Evolutionary conservation across 1,140 invertebrate species (phyloP), one percentile per base, ranked within the genome.

Genomic region (Tribolium castaneum): DNA sequence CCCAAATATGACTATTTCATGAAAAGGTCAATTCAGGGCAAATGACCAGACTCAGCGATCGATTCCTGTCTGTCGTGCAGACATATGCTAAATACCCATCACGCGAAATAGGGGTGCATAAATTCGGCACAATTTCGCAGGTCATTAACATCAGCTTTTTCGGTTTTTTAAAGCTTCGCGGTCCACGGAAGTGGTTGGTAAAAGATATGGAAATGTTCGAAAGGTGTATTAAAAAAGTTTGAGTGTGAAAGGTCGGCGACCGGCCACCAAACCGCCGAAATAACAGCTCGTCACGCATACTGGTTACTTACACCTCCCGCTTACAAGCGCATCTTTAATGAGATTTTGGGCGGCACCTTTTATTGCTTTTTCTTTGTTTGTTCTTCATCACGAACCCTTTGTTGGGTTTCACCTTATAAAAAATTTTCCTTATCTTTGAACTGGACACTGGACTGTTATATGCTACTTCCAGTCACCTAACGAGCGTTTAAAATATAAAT

Each of bases 221-320:
- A 66, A 35, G 59, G 54, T 66, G 62, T 34, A 13, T 34, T 62
- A 62, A 77, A 71, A 45, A 77, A 50, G 50, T 56, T 56, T 39
- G 35, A 70, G 62, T 74, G 75, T 66, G 59, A 76, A 77, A 80
- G 81, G 81, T 82, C 75, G 73, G 74, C 75, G 81, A 82, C 81
- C 81, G 81, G 81, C 81, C 81, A 80, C 80, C 80, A 80, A 80
- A 82, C 81, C 62, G 80, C 78, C 81, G 78, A 82, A 82, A 82
- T 81, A 80, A 77, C 81, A 71, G 77, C 49, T 74, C 75, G 59
- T 59, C 78, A 80, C 78, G 78, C 75, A 80, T 70, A 76, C 52
- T 45, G 74, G 70, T 74, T 75, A 72, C 78, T 79, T 70, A 70
- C 71, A 79, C 78, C 73, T 79, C 71, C 70, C 72, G 75, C 78